These are phyloP conservation scores for Carassius carassius DNA, from an alignment of 2,113 vertebrate genomes.

Conservation along the genomic window DNA sequence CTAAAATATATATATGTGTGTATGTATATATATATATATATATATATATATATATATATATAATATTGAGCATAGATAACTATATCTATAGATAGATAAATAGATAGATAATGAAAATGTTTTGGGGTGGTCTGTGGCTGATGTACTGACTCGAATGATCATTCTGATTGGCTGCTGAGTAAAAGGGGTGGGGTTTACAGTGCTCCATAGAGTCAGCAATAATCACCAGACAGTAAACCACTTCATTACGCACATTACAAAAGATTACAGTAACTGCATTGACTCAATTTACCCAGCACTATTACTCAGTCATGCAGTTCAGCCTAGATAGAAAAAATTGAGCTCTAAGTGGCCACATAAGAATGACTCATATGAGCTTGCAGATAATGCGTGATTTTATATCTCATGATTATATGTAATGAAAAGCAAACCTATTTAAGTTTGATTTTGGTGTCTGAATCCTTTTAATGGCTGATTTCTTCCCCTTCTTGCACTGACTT, in stretches of 20 bases:
- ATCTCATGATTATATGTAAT: background rate
- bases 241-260: conserved; percentile 4
- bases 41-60: background rate
- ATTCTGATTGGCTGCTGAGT: background rate
- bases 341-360: background rate
- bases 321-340: background rate
- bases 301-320: background rate
- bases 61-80: too few relatives aligned
- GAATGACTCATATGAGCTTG: conserved; percentile 14
- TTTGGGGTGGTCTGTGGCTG: background rate
- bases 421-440: background rate
- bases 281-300: background rate
- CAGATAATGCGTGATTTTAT: background rate
- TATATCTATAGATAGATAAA: background rate
- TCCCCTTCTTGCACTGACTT: background rate
- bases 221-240: background rate
- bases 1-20: background rate
- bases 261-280: background rate
- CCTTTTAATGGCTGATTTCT: background rate
- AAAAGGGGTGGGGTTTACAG: background rate
- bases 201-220: background rate
- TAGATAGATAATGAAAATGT: background rate
- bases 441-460: background rate
- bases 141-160: background rate
- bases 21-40: background rate